A percentile compares a stretch with the other conserved stretches of the same genome.
Evolutionary conservation across 1,140 invertebrate genomes (phyloP).

Genomic region (Protaetia brevitarsis): DNA sequence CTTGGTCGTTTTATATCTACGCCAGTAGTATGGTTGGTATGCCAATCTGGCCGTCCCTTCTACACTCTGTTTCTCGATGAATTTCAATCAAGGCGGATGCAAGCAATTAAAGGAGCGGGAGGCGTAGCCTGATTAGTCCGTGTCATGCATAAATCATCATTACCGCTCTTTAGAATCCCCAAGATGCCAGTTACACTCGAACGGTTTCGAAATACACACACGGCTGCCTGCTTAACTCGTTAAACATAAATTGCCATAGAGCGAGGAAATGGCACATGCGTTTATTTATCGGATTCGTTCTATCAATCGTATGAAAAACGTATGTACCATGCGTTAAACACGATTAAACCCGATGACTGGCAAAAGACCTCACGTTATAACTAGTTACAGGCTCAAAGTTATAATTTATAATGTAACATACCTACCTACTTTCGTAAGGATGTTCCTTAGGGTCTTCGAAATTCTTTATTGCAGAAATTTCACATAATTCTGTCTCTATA

Average conservation of each 20-base stretch:
- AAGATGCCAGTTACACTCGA: neutral
- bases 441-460: no score
- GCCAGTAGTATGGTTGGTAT: neutral
- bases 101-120: constrained; percentile 11
- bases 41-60: neutral
- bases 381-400: no score
- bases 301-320: no score
- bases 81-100: constrained; percentile 9
- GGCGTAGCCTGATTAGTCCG: neutral
- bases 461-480: no score
- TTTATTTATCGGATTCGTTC: neutral
- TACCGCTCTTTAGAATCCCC: neutral
- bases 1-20: neutral
- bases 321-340: no score
- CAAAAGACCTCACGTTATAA: no score
- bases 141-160: constrained; percentile 9
- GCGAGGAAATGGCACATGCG: neutral
- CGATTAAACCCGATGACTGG: no score
- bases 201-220: neutral
- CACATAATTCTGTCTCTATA: no score
- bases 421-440: no score
- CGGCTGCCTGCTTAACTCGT: neutral
- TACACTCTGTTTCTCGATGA: constrained; percentile 2
- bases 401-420: no score
- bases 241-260: neutral